Conservation (phyloP, 2,797 vertebrate species). For the Balearica regulorum region DNA sequence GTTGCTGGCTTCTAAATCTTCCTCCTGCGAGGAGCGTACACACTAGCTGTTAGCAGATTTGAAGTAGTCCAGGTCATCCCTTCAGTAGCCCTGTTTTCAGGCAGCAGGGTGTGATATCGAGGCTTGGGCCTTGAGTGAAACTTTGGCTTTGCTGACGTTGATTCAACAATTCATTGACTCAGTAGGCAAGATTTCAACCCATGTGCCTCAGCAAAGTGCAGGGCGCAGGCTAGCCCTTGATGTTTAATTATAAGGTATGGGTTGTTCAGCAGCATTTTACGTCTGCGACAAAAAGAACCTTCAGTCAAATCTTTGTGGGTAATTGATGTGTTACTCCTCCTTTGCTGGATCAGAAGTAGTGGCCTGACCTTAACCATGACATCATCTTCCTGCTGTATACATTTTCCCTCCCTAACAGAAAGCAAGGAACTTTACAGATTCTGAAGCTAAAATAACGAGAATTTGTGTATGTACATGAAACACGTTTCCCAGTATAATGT, state of each 20-base stretch:
- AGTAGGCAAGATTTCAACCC: background rate
- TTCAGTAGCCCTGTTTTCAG: background rate
- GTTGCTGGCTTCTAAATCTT: background rate
- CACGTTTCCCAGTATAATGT: background rate
- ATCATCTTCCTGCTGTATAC: background rate
- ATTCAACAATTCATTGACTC: background rate
- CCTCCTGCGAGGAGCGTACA: background rate
- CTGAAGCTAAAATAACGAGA: background rate
- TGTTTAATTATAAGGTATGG: background rate
- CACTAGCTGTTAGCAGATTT: background rate
- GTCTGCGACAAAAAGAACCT: background rate
- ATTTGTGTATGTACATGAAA: background rate
- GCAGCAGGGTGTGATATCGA: background rate
- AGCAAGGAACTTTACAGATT: background rate
- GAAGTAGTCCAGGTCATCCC: background rate
- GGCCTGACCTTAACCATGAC: background rate
- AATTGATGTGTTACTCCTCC: background rate
- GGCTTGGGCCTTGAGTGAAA: background rate
- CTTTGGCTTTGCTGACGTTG: background rate
- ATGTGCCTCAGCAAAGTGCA: background rate
- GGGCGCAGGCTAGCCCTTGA: rapidly evolving
- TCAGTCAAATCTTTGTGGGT: background rate
- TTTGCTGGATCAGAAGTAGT: background rate
- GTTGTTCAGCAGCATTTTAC: background rate
- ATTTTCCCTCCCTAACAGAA: background rate